Base-by-base conservation (phyloP, 92 coral and sea anemone genomes). In the Heteractis magnifica region DNA sequence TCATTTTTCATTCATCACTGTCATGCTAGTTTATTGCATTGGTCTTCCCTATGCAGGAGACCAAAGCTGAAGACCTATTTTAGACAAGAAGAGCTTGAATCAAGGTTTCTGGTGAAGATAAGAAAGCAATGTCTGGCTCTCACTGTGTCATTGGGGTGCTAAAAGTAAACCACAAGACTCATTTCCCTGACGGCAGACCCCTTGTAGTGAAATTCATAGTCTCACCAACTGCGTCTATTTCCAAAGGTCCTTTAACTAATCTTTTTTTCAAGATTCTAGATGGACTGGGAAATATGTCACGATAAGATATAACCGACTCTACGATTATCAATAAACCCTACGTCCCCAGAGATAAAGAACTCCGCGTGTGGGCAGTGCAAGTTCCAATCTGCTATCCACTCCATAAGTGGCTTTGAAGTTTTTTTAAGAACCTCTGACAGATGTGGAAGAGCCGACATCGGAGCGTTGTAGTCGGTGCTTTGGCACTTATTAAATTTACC, bases 291-390 rank as follows among this genome's bases (percentile, higher is more conserved):
- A 56, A 71, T 58, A 0, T 51, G n/a, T 44, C 5, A 52, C 44
- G 77, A 81, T 81, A 51, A 81, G 19, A 52, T 41, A 70, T 51
- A 77, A 65, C 77, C 18, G 20, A 10, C 23, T 51, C 50, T 58
- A 58, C 53, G 53, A 81, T 49, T 18, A 56, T 5, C 13, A 77
- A 71, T 81, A 81, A 68, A 68, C 74, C 48, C 53, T 6, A 13
- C 48, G 58, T 21, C 16, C 44, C 12, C 52, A n/a, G 34, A 81
- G 84, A 81, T 81, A 81, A 81, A n/a, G 59, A 23, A 21, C 84
- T 10, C 76, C 26, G 84, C 84, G 84, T 81, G 84, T 74, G 84
- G 77, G 77, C 58, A 79, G 15, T 5, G 10, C 68, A 75, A 15
- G 55, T 21, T 51, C 65, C 52, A 21, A 78, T 58, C 51, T 56